A percentile compares a stretch with the other conserved stretches of the same genome.
These are phyloP conservation scores for Pangasius larnaudii DNA, from an alignment of 2,797 vertebrate genomes.

Conservation along the genomic window DNA sequence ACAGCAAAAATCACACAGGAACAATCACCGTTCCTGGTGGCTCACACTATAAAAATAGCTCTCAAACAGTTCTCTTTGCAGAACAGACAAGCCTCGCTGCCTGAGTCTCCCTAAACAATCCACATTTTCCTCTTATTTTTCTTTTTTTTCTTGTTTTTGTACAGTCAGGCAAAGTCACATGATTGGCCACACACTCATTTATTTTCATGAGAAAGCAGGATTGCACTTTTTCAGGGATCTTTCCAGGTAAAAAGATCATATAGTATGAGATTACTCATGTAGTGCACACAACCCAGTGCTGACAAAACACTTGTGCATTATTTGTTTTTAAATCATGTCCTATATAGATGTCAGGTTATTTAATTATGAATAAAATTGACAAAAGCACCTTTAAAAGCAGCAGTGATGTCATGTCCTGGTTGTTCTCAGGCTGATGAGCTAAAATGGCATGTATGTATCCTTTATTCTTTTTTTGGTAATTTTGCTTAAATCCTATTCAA, in stretches of 20 bases:
- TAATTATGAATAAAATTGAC: not conserved
- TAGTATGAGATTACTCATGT: too few relatives aligned
- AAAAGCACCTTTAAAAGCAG: too few relatives aligned
- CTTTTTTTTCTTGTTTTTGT: not conserved
- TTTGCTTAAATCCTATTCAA: not conserved
- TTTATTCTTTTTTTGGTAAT: not conserved
- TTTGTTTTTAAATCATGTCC: too few relatives aligned
- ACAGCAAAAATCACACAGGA: not conserved
- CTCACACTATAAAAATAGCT: too few relatives aligned
- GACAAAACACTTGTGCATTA: too few relatives aligned
- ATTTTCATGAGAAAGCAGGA: too few relatives aligned
- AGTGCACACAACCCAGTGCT: too few relatives aligned
- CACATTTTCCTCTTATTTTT: not conserved
- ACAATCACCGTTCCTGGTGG: too few relatives aligned
- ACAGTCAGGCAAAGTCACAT: not conserved
- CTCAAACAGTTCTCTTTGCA: not conserved
- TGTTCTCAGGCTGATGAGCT: not conserved
- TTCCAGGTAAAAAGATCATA: not conserved
- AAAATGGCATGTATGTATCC: not conserved
- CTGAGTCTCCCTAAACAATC: not conserved
- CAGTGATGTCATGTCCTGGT: too few relatives aligned
- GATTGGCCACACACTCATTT: not conserved
- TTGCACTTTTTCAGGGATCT: too few relatives aligned
- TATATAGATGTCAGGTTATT: not conserved
- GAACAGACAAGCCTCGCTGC: not conserved